These are phyloP conservation scores for Tribolium madens DNA, from an alignment of 1,140 invertebrate species.

Conservation along the genomic window DNA sequence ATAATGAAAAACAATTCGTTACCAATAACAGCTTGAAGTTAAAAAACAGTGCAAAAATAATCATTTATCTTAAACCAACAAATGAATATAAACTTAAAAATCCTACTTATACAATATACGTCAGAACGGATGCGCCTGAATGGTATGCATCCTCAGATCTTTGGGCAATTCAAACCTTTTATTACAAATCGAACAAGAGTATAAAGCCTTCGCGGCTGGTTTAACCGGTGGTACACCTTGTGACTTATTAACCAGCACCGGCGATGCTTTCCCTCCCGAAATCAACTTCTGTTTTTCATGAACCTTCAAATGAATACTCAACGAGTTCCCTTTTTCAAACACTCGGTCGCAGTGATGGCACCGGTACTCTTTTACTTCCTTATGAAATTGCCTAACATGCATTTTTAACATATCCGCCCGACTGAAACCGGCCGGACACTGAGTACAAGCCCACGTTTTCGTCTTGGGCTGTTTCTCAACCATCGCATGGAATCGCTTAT, in stretches of 20 bases:
- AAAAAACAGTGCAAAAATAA: slow-evolving; percentile 1
- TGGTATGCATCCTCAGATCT: slow-evolving; percentile 61
- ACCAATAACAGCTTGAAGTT: slow-evolving; percentile 1
- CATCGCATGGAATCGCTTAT: slow-evolving; percentile 58
- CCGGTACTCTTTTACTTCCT: slow-evolving; percentile 53
- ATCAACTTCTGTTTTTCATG: slow-evolving; percentile 58
- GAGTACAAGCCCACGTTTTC: slow-evolving; percentile 55
- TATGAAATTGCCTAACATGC: slow-evolving; percentile 57
- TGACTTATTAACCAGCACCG: neutral
- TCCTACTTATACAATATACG: slow-evolving; percentile 28
- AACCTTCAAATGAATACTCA: slow-evolving; percentile 61
- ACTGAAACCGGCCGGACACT: slow-evolving; percentile 57
- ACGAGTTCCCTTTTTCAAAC: slow-evolving; percentile 61
- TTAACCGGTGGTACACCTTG: neutral
- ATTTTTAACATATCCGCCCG: slow-evolving; percentile 55
- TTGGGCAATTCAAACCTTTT: slow-evolving; percentile 60
- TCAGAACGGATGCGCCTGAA: slow-evolving; percentile 62
- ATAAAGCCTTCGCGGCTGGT: slow-evolving; percentile 43
- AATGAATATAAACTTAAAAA: neutral
- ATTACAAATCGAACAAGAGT: slow-evolving; percentile 61
- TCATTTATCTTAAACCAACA: neutral
- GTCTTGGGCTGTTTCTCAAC: slow-evolving; percentile 54
- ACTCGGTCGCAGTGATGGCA: slow-evolving; percentile 58
- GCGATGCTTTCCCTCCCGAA: neutral
- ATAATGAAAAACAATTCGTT: neutral